phyloP scores from a whole-genome alignment of 2,888 invertebrate genomes.

The Polyommatus icarus region DNA sequence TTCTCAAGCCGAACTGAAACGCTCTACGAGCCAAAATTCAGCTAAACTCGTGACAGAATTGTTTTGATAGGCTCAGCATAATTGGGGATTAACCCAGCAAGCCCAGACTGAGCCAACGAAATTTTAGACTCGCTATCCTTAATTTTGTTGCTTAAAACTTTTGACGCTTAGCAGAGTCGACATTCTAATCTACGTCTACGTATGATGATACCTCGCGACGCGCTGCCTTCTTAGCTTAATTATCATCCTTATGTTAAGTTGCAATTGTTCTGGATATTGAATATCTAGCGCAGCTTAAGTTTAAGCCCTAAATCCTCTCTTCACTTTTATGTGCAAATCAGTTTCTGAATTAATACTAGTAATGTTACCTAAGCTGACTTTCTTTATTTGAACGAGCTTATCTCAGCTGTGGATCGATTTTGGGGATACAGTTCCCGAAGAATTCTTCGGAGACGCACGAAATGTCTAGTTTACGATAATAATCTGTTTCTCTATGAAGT shows the following conservation, averaged over 20 bases:
- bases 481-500: conserved; percentile 3
- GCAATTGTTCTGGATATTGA: neutral
- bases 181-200: neutral
- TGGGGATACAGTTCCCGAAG: no score
- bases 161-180: neutral
- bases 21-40: conserved; percentile 7
- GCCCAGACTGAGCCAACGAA: neutral
- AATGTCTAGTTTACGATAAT: neutral
- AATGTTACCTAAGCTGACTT: no score
- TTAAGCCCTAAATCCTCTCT: no score
- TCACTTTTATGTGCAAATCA: no score
- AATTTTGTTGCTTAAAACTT: conserved; percentile 6
- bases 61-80: conserved; percentile 19
- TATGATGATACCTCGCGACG: neutral
- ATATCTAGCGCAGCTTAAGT: no score
- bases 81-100: conserved; percentile 18
- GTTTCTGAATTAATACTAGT: no score
- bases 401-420: no score
- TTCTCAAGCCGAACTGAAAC: conserved; percentile 10
- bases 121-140: neutral
- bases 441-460: no score
- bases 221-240: neutral
- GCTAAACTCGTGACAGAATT: neutral
- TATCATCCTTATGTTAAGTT: neutral
- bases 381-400: no score